Conservation (phyloP, 2,888 invertebrate species). For the Merodon equestris region DNA sequence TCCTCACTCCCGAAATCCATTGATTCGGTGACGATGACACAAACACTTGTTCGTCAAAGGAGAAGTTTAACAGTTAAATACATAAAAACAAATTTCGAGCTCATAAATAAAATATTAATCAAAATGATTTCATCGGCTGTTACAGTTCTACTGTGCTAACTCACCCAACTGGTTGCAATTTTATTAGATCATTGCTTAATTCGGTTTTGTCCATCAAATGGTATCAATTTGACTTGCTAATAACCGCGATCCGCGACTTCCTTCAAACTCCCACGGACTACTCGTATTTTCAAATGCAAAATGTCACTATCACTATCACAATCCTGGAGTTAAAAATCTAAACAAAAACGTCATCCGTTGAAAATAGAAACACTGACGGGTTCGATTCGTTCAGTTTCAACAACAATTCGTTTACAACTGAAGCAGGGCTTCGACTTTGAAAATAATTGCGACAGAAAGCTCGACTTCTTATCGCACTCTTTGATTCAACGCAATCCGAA, state of each 20-base stretch:
- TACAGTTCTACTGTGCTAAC: conserved; percentile 20
- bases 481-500: conserved; percentile 18
- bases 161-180: conserved; percentile 61
- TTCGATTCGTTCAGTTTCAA: neutral
- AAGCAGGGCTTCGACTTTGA: conserved; percentile 14
- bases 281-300: too few species aligned
- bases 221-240: conserved; percentile 45
- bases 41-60: too few species aligned
- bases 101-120: too few species aligned
- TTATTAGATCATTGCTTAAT: conserved; percentile 49
- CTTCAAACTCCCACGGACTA: too few species aligned
- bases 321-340: neutral
- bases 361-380: neutral
- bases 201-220: conserved; percentile 12
- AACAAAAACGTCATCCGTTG: neutral
- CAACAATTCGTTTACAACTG: conserved; percentile 22
- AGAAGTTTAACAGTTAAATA: too few species aligned
- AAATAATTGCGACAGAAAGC: conserved; percentile 28
- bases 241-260: neutral
- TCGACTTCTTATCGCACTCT: conserved; percentile 49
- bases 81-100: too few species aligned
- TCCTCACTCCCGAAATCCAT: too few species aligned
- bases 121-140: too few species aligned
- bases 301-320: neutral
- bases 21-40: too few species aligned